A percentile compares a stretch with the other conserved stretches of the same genome.
Conservation (phyloP, 2,113 vertebrate species). For the Phodopus roborovskii region DNA sequence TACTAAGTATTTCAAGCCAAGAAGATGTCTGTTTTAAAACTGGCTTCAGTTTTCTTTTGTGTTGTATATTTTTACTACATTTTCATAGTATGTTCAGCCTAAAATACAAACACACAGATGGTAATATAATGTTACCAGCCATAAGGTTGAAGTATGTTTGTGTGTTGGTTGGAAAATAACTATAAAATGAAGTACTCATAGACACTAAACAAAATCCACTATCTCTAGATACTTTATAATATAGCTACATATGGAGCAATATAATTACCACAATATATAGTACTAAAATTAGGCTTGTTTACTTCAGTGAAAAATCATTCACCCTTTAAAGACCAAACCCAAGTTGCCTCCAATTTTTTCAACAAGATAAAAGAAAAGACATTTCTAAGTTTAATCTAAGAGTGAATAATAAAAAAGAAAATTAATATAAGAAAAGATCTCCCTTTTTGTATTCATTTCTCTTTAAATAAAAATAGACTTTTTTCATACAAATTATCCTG, state of each 20-base stretch:
- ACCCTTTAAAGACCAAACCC: constrained; percentile 41
- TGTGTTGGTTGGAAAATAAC: constrained; percentile 76
- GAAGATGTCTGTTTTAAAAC: constrained; percentile 64
- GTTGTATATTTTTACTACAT: constrained; percentile 75
- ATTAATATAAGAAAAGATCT: background rate
- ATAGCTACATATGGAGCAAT: constrained; percentile 63
- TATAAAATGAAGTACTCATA: constrained; percentile 77
- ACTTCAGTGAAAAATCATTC: constrained; percentile 60
- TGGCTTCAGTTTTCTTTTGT: constrained; percentile 70
- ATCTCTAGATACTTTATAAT: constrained; percentile 66
- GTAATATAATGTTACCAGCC: constrained; percentile 68
- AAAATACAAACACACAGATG: constrained; percentile 81
- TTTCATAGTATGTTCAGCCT: constrained; percentile 72
- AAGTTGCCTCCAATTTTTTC: constrained; percentile 45
- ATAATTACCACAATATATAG: constrained; percentile 70
- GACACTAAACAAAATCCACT: constrained; percentile 73
- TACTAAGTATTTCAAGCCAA: constrained; percentile 22
- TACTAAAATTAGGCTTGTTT: constrained; percentile 73
- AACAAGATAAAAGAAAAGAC: constrained; percentile 57
- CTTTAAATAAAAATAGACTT: background rate
- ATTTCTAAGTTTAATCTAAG: constrained; percentile 35
- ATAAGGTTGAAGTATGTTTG: constrained; percentile 78
- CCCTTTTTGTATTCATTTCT: background rate
- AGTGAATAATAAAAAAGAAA: background rate
- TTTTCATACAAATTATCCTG: background rate